Conservation (phyloP, 2,113 vertebrate genomes). For the Vulpes vulpes region DNA sequence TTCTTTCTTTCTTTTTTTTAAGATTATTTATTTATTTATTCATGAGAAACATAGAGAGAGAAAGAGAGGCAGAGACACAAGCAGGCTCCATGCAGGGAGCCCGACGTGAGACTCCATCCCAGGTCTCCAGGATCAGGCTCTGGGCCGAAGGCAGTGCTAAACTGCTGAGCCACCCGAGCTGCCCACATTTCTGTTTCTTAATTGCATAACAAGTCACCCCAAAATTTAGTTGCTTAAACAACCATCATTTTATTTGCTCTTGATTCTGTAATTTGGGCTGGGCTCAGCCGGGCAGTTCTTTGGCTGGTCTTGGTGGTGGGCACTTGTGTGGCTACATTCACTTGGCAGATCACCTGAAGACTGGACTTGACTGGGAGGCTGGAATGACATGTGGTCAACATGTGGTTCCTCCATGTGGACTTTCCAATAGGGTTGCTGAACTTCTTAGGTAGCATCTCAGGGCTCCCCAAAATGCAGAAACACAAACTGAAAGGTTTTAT, state of each 20-base stretch:
- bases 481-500: background rate
- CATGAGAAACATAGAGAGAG: no score
- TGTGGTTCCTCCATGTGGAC: background rate
- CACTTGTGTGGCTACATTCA: background rate
- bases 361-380: background rate
- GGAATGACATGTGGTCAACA: background rate
- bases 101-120: accelerated
- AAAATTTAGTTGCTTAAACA: conserved; percentile 23
- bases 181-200: background rate
- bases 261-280: background rate
- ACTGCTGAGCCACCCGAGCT: no score
- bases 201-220: background rate
- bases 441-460: background rate
- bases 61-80: no score
- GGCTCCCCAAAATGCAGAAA: background rate
- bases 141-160: no score
- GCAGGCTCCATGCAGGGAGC: no score
- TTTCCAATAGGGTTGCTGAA: background rate
- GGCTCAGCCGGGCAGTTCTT: background rate
- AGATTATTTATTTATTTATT: no score
- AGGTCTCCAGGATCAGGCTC: no score
- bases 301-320: background rate
- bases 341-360: background rate
- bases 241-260: background rate
- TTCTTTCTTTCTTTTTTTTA: no score